Conservation (phyloP, 2,113 vertebrate genomes). For the Reinhardtius hippoglossoides region DNA sequence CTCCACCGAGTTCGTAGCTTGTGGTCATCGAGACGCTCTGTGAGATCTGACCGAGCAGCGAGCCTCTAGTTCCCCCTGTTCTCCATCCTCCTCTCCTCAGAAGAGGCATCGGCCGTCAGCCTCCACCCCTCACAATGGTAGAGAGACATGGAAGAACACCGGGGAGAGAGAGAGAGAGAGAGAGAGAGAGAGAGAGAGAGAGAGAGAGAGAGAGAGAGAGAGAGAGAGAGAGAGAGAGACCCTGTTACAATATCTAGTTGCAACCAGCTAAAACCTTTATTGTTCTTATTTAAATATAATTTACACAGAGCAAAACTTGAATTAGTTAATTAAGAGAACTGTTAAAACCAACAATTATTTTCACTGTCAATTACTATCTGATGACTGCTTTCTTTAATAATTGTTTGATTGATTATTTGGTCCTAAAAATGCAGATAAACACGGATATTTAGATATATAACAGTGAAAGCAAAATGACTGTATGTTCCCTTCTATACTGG, state of each 20-base stretch:
- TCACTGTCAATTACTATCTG: not conserved
- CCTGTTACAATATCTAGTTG: no score
- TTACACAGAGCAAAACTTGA: not conserved
- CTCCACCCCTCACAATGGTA: constrained; percentile 67
- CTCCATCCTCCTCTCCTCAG: constrained; percentile 59
- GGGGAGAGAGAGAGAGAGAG: not conserved
- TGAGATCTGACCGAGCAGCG: constrained; percentile 23
- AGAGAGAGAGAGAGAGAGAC: not conserved
- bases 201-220: not conserved
- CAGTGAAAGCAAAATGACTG: no score
- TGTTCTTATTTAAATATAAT: not conserved
- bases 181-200: constrained; percentile 6
- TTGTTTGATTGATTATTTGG: not conserved
- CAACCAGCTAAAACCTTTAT: no score
- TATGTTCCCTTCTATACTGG: no score
- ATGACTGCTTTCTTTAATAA: not conserved
- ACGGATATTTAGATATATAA: not conserved
- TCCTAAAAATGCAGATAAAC: not conserved
- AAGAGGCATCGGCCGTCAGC: constrained; percentile 54
- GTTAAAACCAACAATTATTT: not conserved
- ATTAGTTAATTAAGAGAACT: not conserved
- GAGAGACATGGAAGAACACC: constrained; percentile 31
- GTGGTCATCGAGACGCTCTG: constrained; percentile 11
- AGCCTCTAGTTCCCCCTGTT: constrained; percentile 45
- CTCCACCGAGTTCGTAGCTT: not conserved